Conservation (phyloP, 2,797 vertebrate species). For the Sebastes variabilis region DNA sequence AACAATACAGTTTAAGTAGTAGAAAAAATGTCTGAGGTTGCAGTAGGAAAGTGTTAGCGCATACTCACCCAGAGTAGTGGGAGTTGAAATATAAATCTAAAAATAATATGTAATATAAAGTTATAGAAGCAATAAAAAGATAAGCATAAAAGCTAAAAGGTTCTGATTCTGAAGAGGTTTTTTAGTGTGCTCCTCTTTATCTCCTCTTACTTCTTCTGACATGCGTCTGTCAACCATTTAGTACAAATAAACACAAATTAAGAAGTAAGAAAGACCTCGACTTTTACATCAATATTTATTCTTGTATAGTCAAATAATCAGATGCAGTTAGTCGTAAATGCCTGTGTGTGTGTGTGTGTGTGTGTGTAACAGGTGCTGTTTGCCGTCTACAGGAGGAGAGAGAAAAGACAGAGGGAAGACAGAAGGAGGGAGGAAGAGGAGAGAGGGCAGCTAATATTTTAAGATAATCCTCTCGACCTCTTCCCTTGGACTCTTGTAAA, state of each 20-base stretch:
- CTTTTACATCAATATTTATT: background rate
- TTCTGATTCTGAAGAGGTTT: background rate
- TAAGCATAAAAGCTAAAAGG: background rate
- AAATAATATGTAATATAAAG: background rate
- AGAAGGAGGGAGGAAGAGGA: constrained; percentile 23
- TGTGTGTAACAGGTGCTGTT: constrained; percentile 59
- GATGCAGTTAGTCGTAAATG: background rate
- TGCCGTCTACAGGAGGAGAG: constrained; percentile 2
- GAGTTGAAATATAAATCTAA: background rate
- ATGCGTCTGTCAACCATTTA: background rate
- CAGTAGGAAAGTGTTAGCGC: background rate
- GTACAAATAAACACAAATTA: background rate
- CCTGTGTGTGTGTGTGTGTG: background rate
- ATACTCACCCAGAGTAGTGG: background rate
- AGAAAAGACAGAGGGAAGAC: constrained; percentile 2
- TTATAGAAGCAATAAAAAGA: background rate
- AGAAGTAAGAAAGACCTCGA: background rate
- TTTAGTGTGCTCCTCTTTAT: background rate
- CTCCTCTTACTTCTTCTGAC: background rate
- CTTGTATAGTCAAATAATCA: constrained; percentile 1
- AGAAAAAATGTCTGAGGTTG: background rate
- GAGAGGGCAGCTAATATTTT: constrained; percentile 70
- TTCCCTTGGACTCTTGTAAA: constrained; percentile 49
- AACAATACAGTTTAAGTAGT: background rate
- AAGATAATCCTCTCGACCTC: constrained; percentile 79